These are phyloP conservation scores for Siniperca scherzeri DNA, from an alignment of 2,797 vertebrate species.

Conservation along the genomic window DNA sequence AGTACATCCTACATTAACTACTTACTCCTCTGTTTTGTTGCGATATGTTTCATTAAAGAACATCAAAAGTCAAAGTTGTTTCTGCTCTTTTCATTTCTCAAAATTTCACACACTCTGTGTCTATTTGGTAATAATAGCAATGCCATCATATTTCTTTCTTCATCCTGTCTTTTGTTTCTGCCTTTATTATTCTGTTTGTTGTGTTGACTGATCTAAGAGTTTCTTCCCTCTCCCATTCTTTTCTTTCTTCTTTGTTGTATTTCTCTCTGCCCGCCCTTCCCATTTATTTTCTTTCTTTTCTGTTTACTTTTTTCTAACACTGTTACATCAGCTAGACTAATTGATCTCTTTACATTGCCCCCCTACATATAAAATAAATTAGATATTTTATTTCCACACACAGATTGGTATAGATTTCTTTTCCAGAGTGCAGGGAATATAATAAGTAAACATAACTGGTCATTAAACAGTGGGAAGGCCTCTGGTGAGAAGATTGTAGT, in stretches of 20 bases:
- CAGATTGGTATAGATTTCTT: conserved; percentile 39
- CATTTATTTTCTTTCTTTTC: conserved; percentile 17
- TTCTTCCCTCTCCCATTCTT: conserved; percentile 6
- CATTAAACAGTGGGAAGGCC: conserved; percentile 57
- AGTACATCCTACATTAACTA: not conserved
- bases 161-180: not conserved
- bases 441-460: conserved; percentile 58
- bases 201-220: not conserved
- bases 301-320: conserved; percentile 27
- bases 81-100: conserved; percentile 18
- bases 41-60: conserved; percentile 50
- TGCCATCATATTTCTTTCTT: not conserved
- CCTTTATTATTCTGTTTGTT: conserved; percentile 22
- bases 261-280: not conserved
- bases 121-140: conserved; percentile 9
- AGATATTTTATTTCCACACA: conserved; percentile 31
- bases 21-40: conserved; percentile 27
- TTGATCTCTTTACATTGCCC: conserved; percentile 32
- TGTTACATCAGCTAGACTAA: conserved; percentile 29
- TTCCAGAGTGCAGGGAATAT: conserved; percentile 26
- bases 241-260: not conserved
- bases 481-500: conserved; percentile 37
- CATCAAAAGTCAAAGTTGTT: conserved; percentile 34
- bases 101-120: conserved; percentile 7
- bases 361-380: conserved; percentile 35